phyloP scores from a whole-genome alignment of 2,888 invertebrate species.

The Lasioglossum vierecki region DNA sequence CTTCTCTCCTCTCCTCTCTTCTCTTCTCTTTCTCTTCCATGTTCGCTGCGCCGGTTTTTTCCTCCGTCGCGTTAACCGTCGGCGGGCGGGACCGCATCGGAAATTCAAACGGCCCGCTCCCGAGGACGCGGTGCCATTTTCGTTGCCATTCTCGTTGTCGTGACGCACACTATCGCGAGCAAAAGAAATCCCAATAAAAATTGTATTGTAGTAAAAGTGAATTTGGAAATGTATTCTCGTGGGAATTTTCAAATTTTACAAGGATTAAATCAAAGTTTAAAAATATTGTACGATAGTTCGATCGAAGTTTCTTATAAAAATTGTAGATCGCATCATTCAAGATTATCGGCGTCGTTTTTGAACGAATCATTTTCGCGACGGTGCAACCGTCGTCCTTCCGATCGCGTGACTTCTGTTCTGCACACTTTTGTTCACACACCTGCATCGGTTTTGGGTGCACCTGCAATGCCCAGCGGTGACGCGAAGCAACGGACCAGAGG shows the following conservation, averaged over 20 bases:
- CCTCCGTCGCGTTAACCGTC: not conserved
- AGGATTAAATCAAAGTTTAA: too few relatives aligned
- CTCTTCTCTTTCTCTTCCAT: not conserved
- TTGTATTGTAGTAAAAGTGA: too few relatives aligned
- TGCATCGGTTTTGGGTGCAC: conserved; percentile 29
- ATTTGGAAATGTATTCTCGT: too few relatives aligned
- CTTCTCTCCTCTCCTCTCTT: not conserved
- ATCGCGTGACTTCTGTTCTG: conserved; percentile 36
- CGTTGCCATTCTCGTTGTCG: conserved; percentile 16
- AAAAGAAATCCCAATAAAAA: not conserved
- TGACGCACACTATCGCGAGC: not conserved
- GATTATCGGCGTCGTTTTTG: not conserved
- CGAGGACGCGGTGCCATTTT: not conserved
- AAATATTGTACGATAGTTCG: too few relatives aligned
- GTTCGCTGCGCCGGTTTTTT: not conserved
- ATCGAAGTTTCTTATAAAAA: too few relatives aligned
- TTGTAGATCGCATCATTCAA: not conserved
- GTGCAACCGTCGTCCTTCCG: not conserved
- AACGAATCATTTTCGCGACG: not conserved
- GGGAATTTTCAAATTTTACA: too few relatives aligned
- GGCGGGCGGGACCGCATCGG: not conserved
- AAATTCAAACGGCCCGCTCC: conserved; percentile 42
- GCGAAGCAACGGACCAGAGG: not conserved
- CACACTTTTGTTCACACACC: not conserved
- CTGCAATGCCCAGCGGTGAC: conserved; percentile 35